Conservation (phyloP, 2,888 invertebrate genomes). For the Hydriomena furcata region DNA sequence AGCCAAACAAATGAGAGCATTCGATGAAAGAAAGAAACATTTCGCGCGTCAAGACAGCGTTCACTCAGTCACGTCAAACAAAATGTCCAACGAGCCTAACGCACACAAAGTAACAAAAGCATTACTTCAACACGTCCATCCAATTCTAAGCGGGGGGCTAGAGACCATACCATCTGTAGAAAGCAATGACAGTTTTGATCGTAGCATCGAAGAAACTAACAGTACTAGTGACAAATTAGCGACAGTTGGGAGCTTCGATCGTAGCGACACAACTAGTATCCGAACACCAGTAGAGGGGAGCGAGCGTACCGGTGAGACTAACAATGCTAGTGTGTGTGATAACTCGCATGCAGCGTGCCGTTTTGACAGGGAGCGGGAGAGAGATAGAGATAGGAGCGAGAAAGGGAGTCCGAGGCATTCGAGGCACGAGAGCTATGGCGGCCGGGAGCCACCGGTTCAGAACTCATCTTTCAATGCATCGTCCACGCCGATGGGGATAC, state of each 20-base stretch:
- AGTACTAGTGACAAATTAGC: not conserved
- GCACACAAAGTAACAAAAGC: conserved; percentile 50
- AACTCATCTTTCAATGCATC: conserved; percentile 72
- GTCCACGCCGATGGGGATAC: conserved; percentile 82
- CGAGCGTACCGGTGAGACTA: conserved; percentile 66
- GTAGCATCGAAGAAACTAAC: conserved; percentile 7
- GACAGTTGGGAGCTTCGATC: conserved; percentile 2
- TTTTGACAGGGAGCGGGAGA: conserved; percentile 69
- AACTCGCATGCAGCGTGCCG: conserved; percentile 82
- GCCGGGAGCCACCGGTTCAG: conserved; percentile 60
- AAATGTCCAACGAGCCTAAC: conserved; percentile 68
- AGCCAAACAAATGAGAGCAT: conserved; percentile 21
- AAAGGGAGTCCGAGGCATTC: conserved; percentile 77
- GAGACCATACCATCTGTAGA: conserved; percentile 71
- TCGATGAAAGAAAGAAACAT: conserved; percentile 48
- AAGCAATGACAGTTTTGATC: conserved; percentile 10
- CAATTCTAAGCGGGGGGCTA: conserved; percentile 63
- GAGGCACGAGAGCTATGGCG: conserved; percentile 82
- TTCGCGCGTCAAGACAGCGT: conserved; percentile 67
- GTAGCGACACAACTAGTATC: not conserved
- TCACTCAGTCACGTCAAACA: conserved; percentile 57
- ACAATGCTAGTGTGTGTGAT: conserved; percentile 79
- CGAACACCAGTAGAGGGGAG: conserved; percentile 50
- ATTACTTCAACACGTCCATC: conserved; percentile 67
- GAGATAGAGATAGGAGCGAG: conserved; percentile 50